These are phyloP conservation scores for Pogonophryne albipinna DNA, from an alignment of 2,797 vertebrate species.

Conservation along the genomic window DNA sequence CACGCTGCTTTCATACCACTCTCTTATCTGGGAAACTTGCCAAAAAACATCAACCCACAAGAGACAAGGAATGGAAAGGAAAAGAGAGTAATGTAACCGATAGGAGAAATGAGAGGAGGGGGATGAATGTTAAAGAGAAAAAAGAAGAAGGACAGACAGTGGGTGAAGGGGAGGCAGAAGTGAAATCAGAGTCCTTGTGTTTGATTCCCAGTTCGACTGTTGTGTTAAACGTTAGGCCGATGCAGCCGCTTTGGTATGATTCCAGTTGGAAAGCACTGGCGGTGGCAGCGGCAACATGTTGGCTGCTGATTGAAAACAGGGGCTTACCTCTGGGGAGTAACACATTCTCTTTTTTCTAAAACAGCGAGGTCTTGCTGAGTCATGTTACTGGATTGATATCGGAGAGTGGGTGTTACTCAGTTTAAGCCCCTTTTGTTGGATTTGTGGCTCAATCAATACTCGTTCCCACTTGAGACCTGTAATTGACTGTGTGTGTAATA, in stretches of 20 bases:
- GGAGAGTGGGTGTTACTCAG: slow-evolving; percentile 66
- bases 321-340: slow-evolving; percentile 57
- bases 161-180: slow-evolving; percentile 47
- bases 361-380: slow-evolving; percentile 57
- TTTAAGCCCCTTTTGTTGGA: slow-evolving; percentile 74
- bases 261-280: slow-evolving; percentile 63
- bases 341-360: slow-evolving; percentile 32
- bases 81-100: slow-evolving; percentile 39
- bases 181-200: slow-evolving; percentile 59
- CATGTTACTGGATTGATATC: slow-evolving; percentile 70
- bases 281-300: slow-evolving; percentile 54
- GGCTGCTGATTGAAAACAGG: slow-evolving; percentile 68
- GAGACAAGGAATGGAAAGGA: slow-evolving; percentile 59
- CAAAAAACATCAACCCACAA: slow-evolving; percentile 79
- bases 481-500: slow-evolving; percentile 65
- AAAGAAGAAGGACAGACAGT: slow-evolving; percentile 28
- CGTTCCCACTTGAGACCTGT: slow-evolving; percentile 71
- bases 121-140: slow-evolving; percentile 48
- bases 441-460: slow-evolving; percentile 75
- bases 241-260: slow-evolving; percentile 60
- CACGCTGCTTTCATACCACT: slow-evolving; percentile 70
- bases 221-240: slow-evolving; percentile 66
- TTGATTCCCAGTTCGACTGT: slow-evolving; percentile 73
- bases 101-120: slow-evolving; percentile 35
- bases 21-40: slow-evolving; percentile 79